Evolutionary conservation across 1,140 invertebrate species (phyloP), one percentile per base, ranked within the genome.

Genomic region (Galleria mellonella): DNA sequence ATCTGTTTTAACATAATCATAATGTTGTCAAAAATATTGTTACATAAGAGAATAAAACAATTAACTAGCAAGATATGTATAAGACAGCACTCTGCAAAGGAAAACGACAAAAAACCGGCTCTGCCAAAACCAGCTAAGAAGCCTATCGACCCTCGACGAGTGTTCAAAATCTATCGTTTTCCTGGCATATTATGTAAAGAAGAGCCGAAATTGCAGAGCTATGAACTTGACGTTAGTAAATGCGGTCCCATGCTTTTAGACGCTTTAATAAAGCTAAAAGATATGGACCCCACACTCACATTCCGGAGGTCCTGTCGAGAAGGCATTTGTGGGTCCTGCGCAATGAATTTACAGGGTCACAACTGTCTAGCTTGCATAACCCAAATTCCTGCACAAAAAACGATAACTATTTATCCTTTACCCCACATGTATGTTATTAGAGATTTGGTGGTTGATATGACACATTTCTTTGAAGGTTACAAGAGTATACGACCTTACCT

Each of bases 401-500:
- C 89, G 0, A 81, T 90, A 7, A 93, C 93, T 35, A 91, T 98
- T 32, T 94, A 96, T 72, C 96, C 96, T 8, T 82, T 98, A 29
- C 96, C 96, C 6, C 96, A 98, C 65, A 94, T 96, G 91, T 97
- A 96, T 70, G 94, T 97, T 1, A 90, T 97, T 10, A 94, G 96
- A 76, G 96, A 98, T 86, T 82, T 98, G 30, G 92, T 97, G 9
- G 93, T 95, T 23, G 94, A 97, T 72, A 92, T 97, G 93, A 93
- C 87, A 27, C 91, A 95, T 57, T 98, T 97, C 81, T 94, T 96
- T 64, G 85, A 91, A 27, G 95, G 96, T 61, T 97, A 97, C 77
- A 89, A 90, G 39, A 91, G 90, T 7, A 96, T 98, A 62, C 90
- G 97, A 51, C 96, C 96, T 0, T 97, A 92, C 88, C 83, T 98